Percentiles rank a stretch among this genome's conserved stretches.
Conservation (phyloP, 2,113 vertebrate genomes). For the Oryctolagus cuniculus region mOryCun1.1 NC_091445.1:13808501-13809000, state of each 20-base stretch:
- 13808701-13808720: neutral
- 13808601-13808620: neutral
- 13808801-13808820: neutral
- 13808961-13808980: conserved; percentile 50
- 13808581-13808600: neutral
- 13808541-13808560: neutral
- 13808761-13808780: conserved; percentile 5
- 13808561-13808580: neutral
- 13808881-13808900: conserved; percentile 9
- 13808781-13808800: neutral
- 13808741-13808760: neutral
- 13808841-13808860: conserved; percentile 34
- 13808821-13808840: conserved; percentile 5
- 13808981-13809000: conserved; percentile 41
- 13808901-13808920: conserved; percentile 52
- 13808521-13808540: neutral
- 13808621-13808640: neutral
- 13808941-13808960: conserved; percentile 47
- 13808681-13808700: neutral
- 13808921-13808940: conserved; percentile 49
- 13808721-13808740: neutral
- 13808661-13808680: conserved; percentile 1
- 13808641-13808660: conserved; percentile 4
- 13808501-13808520: neutral
- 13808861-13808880: neutral